A percentile compares a stretch with the other conserved stretches of the same genome.
phyloP scores from a whole-genome alignment of 2,797 vertebrate genomes.

The Enteromius fasciolatus region DNA sequence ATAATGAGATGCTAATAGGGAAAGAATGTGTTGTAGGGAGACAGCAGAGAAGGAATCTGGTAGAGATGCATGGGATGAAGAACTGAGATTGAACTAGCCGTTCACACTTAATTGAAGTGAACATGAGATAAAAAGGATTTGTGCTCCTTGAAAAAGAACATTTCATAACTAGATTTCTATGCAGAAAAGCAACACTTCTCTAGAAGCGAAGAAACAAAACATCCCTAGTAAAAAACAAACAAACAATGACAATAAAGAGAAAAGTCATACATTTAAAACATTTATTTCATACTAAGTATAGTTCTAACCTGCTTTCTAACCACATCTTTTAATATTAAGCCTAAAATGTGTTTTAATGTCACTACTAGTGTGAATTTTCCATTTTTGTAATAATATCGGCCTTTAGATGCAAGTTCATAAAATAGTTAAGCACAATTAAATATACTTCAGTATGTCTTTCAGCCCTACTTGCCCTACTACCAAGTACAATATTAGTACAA shows the following conservation, averaged over 20 bases:
- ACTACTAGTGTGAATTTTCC: no score
- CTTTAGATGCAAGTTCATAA: no score
- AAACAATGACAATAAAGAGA: not conserved
- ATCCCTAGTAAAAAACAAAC: not conserved
- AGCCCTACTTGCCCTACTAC: no score
- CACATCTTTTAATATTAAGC: no score
- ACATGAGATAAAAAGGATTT: not conserved
- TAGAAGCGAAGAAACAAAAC: not conserved
- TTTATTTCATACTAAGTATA: no score
- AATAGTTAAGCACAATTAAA: no score
- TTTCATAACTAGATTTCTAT: not conserved
- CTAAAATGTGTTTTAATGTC: no score
- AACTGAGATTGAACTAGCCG: not conserved
- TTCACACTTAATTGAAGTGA: not conserved
- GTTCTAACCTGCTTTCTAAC: no score
- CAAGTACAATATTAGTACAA: no score
- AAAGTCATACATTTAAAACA: no score
- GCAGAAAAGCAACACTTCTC: not conserved
- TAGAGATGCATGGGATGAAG: not conserved
- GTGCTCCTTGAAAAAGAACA: not conserved
- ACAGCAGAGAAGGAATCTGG: slow-evolving; percentile 5
- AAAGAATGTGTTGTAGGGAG: slow-evolving; percentile 7
- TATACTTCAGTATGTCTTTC: no score
- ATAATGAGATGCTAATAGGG: slow-evolving; percentile 42
- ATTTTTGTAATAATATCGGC: no score